Conservation (phyloP, 1,140 invertebrate species). For the Rhyzopertha dominica region DNA sequence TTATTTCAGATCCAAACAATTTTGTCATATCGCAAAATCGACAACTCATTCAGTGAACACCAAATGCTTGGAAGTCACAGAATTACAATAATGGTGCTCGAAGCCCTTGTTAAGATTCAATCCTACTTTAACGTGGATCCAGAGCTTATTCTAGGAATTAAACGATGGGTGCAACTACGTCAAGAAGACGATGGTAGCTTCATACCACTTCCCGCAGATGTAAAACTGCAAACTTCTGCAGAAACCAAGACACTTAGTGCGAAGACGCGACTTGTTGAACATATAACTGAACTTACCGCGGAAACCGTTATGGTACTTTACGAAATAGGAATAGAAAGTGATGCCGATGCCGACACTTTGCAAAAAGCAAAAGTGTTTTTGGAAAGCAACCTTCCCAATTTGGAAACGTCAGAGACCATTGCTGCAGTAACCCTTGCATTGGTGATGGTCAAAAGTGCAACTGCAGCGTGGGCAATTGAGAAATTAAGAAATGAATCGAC, state of each 20-base stretch:
- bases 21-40: conserved; percentile 53
- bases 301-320: conserved; percentile 54
- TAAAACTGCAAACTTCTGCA: conserved; percentile 44
- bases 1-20: conserved; percentile 54
- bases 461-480: conserved; percentile 50
- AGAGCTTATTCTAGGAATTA: conserved; percentile 51
- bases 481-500: conserved; percentile 55
- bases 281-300: conserved; percentile 54
- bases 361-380: conserved; percentile 51
- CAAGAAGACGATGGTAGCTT: conserved; percentile 58
- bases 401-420: conserved; percentile 52
- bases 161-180: conserved; percentile 54
- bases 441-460: conserved; percentile 52
- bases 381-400: conserved; percentile 51
- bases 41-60: conserved; percentile 61
- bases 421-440: conserved; percentile 54
- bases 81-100: conserved; percentile 53
- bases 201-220: conserved; percentile 51
- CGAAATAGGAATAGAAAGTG: conserved; percentile 55
- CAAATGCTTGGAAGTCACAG: conserved; percentile 54
- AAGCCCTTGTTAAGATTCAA: conserved; percentile 55
- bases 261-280: conserved; percentile 48
- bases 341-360: conserved; percentile 43
- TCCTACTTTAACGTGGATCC: conserved; percentile 55
- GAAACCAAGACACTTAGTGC: conserved; percentile 46